Conservation (phyloP, 2,888 invertebrate genomes). For the Drosophila rubida region DNA sequence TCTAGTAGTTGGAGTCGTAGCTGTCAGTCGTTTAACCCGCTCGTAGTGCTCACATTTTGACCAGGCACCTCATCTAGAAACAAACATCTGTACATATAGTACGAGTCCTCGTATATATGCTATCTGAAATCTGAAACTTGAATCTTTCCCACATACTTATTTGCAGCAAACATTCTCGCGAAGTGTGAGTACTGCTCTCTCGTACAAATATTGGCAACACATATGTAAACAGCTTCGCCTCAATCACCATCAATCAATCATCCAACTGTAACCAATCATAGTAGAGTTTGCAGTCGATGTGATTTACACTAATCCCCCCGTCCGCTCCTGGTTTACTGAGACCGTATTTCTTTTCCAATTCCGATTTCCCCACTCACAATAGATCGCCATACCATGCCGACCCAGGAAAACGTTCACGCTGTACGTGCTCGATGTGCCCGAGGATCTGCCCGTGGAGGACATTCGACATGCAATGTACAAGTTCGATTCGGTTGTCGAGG, state of each 20-base stretch:
- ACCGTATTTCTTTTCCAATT: slow-evolving; percentile 27
- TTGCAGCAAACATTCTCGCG: slow-evolving; percentile 77
- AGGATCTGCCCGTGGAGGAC: slow-evolving; percentile 94
- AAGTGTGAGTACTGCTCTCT: slow-evolving; percentile 65
- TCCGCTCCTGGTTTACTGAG: not conserved
- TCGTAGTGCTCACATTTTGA: not conserved
- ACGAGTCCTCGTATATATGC: not conserved
- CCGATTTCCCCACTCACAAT: slow-evolving; percentile 23
- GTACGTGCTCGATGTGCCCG: slow-evolving; percentile 93
- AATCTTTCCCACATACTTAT: slow-evolving; percentile 71
- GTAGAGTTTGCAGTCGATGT: not conserved
- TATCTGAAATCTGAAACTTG: slow-evolving; percentile 45
- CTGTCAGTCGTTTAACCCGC: not conserved
- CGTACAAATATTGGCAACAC: slow-evolving; percentile 30
- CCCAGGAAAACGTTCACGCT: slow-evolving; percentile 95
- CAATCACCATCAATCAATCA: slow-evolving; percentile 6
- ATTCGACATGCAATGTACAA: slow-evolving; percentile 92
- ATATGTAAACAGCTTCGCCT: slow-evolving; percentile 15
- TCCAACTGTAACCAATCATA: not conserved
- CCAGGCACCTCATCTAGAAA: not conserved
- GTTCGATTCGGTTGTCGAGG: slow-evolving; percentile 92
- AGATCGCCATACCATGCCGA: slow-evolving; percentile 93
- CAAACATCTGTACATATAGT: not conserved
- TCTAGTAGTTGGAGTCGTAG: not conserved
- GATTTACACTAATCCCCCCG: not conserved